A percentile compares a stretch with the other conserved stretches of the same genome.
phyloP scores from a whole-genome alignment of 2,888 invertebrate species.

The Apotomis turbidana region DNA sequence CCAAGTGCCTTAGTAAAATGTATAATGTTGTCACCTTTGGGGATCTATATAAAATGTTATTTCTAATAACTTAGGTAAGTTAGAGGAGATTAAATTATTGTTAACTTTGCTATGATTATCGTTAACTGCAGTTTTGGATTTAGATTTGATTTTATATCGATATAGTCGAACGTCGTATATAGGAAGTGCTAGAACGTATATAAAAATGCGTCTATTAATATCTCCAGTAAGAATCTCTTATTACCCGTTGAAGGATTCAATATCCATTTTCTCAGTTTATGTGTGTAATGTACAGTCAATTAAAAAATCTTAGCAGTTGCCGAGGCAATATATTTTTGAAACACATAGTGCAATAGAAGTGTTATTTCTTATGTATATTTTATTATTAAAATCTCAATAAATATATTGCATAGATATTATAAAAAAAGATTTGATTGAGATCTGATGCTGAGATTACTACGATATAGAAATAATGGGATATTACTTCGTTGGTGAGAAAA shows the following conservation, averaged over 20 bases:
- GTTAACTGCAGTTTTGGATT: conserved; percentile 57
- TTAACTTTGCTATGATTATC: conserved; percentile 82
- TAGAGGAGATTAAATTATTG: conserved; percentile 83
- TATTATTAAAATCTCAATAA: conserved; percentile 60
- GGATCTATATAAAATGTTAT: conserved; percentile 78
- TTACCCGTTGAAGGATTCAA: conserved; percentile 40
- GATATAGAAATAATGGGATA: conserved; percentile 61
- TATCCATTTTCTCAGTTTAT: conserved; percentile 26
- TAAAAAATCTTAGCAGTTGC: conserved; percentile 17
- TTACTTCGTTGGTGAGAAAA: conserved; percentile 53
- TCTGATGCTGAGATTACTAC: conserved; percentile 82
- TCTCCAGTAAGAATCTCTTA: conserved; percentile 75
- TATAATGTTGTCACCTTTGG: conserved; percentile 76
- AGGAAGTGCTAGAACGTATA: conserved; percentile 53
- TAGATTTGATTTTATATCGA: conserved; percentile 50
- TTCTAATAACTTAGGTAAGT: conserved; percentile 73
- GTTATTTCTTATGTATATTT: conserved; percentile 76
- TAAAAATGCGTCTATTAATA: conserved; percentile 66
- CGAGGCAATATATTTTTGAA: conserved; percentile 33
- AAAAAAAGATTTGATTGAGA: conserved; percentile 64
- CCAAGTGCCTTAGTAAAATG: conserved; percentile 79
- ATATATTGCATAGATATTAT: conserved; percentile 60
- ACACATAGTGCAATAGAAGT: conserved; percentile 79
- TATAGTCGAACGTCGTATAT: conserved; percentile 38
- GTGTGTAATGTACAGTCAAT: background rate